Evolutionary conservation across 2,797 vertebrate genomes (phyloP), one percentile per base, ranked within the genome.

Genomic region (Microctenopoma steveboyesi): DNA sequence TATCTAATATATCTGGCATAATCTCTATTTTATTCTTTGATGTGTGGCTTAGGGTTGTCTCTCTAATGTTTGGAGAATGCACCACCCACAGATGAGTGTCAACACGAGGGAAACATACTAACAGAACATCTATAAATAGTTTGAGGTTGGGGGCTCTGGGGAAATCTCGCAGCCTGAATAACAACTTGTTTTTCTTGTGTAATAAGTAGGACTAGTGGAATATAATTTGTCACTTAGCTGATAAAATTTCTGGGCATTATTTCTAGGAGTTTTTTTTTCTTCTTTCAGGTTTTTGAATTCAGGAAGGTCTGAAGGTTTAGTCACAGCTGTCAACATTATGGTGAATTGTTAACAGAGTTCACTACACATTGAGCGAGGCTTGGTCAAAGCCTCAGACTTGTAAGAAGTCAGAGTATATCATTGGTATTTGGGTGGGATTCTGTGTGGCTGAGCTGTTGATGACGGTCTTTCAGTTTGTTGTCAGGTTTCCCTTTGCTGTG

Each of bases 61-160:
- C 78, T 81, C 76, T 66, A 74, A 61, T 86, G 82, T 88, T 90
- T 81, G 57, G 45, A 82, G 72, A 80, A 85, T 72, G 68, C 68
- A 78, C 87, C 86, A 74, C 89, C 89, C 83, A 85, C 82, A 79
- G 74, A 76, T 57, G 60, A 83, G 78, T 55, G 35, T 74, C 82
- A 78, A 81, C 83, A 85, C 78, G 52, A 78, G 82, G 81, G 84
- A 86, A 82, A 78, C 72, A 4, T 69, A 72, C 71, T 71, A 85
- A 88, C 82, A 69, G 81, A 88, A 84, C 81, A 60, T 71, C 84
- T 92, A 91, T 88, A 88, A 91, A 92, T 92, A 91, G 85, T 89
- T 74, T 86, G 88, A 88, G 84, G 86, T 89, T 82, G 37, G 70
- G 53, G 59, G 69, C 90, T 88, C 89, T 67, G 63, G 89, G 86